Percentiles rank a stretch among this genome's conserved stretches.
Evolutionary conservation across 2,888 invertebrate species (phyloP).

Genomic region (Gnatocerus cornutus): DNA sequence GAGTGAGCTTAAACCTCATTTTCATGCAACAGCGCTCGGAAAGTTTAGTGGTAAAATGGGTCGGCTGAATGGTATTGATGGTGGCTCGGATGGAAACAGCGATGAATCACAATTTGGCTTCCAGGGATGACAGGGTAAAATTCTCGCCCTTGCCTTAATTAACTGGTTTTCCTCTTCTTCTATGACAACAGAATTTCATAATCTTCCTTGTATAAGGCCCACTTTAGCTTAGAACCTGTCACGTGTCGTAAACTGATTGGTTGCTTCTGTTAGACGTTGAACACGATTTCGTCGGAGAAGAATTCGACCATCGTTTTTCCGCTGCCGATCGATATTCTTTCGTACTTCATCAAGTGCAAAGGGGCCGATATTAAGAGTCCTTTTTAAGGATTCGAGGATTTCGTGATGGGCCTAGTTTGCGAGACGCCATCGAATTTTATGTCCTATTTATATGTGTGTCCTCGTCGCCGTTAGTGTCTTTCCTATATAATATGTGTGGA

Average conservation of each 20-base stretch:
- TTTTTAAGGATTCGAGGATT: constrained; percentile 25
- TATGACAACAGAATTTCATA: constrained; percentile 16
- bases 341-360: constrained; percentile 83
- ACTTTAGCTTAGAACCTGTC: constrained; percentile 18
- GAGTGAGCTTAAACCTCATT: constrained; percentile 20
- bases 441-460: constrained; percentile 38
- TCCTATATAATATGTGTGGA: constrained; percentile 26
- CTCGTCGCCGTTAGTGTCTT: constrained; percentile 49
- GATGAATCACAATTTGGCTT: constrained; percentile 25
- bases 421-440: constrained; percentile 32
- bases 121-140: constrained; percentile 24
- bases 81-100: constrained; percentile 23
- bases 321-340: constrained; percentile 81
- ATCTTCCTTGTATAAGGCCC: constrained; percentile 37
- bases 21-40: constrained; percentile 28
- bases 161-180: too few species aligned
- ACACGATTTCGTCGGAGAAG: constrained; percentile 97
- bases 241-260: constrained; percentile 23
- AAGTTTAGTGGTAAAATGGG: constrained; percentile 20
- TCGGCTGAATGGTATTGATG: constrained; percentile 26
- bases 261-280: constrained; percentile 72
- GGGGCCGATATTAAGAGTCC: constrained; percentile 58
- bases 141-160: background rate
- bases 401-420: constrained; percentile 19
- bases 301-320: constrained; percentile 99